phyloP scores from a whole-genome alignment of 2,888 invertebrate genomes.

The Catocala nupta region DNA sequence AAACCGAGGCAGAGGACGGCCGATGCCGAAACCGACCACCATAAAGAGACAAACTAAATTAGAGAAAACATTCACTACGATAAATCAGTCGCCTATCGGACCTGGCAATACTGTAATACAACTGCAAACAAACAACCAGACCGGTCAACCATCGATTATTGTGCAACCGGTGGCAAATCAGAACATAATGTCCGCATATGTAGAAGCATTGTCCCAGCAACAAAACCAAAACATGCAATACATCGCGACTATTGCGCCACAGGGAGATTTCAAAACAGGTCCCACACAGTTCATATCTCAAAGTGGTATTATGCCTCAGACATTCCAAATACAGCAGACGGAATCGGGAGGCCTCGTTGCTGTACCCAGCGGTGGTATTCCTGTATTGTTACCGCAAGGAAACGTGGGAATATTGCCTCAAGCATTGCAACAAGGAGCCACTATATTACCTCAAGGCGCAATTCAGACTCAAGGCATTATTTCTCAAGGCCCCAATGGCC shows the following conservation, averaged over 20 bases:
- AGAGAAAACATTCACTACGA: constrained; percentile 81
- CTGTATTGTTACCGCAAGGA: constrained; percentile 85
- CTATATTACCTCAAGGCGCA: constrained; percentile 88
- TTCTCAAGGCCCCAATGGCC: constrained; percentile 86
- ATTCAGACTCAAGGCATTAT: constrained; percentile 84
- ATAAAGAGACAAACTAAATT: constrained; percentile 83
- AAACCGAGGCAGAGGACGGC: constrained; percentile 78
- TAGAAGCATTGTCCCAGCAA: constrained; percentile 90
- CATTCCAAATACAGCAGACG: constrained; percentile 88
- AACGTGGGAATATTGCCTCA: constrained; percentile 85
- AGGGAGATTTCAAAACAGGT: constrained; percentile 86
- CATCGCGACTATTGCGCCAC: constrained; percentile 90
- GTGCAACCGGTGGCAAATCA: constrained; percentile 89
- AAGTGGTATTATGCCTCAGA: constrained; percentile 86
- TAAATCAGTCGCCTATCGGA: constrained; percentile 80
- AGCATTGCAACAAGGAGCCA: constrained; percentile 84
- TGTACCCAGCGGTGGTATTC: constrained; percentile 88
- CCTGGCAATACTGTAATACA: constrained; percentile 86
- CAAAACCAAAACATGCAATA: constrained; percentile 92
- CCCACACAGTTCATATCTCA: constrained; percentile 87
- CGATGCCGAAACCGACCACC: constrained; percentile 81
- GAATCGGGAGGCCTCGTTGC: constrained; percentile 88
- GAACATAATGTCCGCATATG: constrained; percentile 89
- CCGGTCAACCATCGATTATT: constrained; percentile 89
- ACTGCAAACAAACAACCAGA: constrained; percentile 85